Evolutionary conservation across 2,113 vertebrate genomes (phyloP), one percentile per base, ranked within the genome.

Genomic region (Elephantulus edwardii): DNA sequence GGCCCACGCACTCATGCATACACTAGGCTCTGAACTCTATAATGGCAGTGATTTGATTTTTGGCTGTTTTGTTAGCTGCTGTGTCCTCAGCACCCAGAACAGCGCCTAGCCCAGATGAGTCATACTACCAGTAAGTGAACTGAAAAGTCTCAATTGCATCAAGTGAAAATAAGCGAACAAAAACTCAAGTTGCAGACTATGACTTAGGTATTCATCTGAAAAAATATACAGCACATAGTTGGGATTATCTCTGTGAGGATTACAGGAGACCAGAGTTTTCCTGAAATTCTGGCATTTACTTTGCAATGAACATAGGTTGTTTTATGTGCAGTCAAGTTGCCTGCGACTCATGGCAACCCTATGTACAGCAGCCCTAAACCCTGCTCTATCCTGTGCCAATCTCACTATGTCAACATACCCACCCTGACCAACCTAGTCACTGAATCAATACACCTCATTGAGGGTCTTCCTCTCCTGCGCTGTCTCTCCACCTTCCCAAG

Each of bases 211-310:
- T 35, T 33, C 17, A 4, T 14, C 64, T 52, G 9, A 26, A 30
- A 74, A 66, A 83, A 87, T 40, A 70, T 90, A 81, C 42, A 48
- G 58, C 71, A 92, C 92, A 92, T 79, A 35, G 56, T 86, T 89
- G 28, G 74, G 33, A 71, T 64, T 33, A 86, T 44, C 50, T 86
- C n/a, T 44, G 14, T 9, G 38, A 6, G 12, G 30, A 22, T 2
- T 8, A n/a, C n/a, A 60, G 24, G 52, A 84, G 38, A 94, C 28
- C n/a, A 89, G 44, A 54, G 42, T 11, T 72, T 95, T 75, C n/a
- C 90, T 83, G 52, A 76, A 88, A 88, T 35, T 40, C 10, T 52
- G 46, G 52, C 40, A 50, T 62, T 62, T 28, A 50, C 3, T 46
- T 76, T 42, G 70, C 79, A 89, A 87, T 77, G 50, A 91, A 88